Base-by-base conservation (phyloP, 2,113 vertebrate species). In the Colossoma macropomum region DNA sequence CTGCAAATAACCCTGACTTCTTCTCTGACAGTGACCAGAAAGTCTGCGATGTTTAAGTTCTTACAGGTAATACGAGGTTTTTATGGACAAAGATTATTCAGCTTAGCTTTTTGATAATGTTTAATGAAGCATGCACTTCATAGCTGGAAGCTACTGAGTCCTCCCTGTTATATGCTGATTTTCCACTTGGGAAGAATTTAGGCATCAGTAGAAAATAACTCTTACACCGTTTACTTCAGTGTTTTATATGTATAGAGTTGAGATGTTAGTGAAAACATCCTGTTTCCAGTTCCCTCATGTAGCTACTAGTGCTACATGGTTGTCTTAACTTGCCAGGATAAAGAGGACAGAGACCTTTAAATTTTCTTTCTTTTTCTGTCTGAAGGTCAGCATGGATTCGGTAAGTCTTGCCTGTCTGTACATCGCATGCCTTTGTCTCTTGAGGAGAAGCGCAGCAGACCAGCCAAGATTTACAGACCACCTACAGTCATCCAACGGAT, bases 351-450 rank as follows among this genome's bases (percentile, higher is more conserved):
- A 25, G 38, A 25, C 21, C 48, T 52, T 41, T 25, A 45, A 56
- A 45, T 54, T 23, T 23, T 60, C 17, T 78, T 4, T 59, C 7
- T 69, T 11, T 82, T 73, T 62, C 15, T 63, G 7, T 83, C 34
- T 82, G 30, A 50, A 56, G 70, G 48, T 81, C 38, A 87, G 54
- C 38, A 87, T 87, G 86, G 79, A 74, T 48, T 41, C 60, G 27
- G 2, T 71, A 52, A 59, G 38, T 41, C 56, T 82, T 74, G 28
- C 74, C 38, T 82, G 10, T 25, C 4, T 87, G 41, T 75, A 41
- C 68, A 59, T 85, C 73, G 45, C 76, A 73, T 76, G 70, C 19
- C 56, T 87, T 56, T 78, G 68, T 16, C 63, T 78, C 74, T 38
- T 84, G 34, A 68, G 65, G 65, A 83, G 62, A 41, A 75, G 75